phyloP scores from a whole-genome alignment of 1,140 invertebrate species.

The Venturia canescens region DNA sequence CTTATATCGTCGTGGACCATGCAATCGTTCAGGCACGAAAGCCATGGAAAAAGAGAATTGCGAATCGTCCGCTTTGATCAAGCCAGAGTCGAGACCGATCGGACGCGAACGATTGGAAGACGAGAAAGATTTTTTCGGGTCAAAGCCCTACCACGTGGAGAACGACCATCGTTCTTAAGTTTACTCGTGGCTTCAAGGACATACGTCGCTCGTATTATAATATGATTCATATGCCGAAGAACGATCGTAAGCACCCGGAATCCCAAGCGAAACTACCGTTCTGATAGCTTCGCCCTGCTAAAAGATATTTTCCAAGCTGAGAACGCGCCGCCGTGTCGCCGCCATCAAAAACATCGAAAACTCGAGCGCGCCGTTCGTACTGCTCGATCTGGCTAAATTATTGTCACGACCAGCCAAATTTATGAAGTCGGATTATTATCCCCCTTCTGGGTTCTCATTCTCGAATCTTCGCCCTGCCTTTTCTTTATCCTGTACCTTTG shows the following conservation, averaged over 20 bases:
- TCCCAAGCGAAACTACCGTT: conserved; percentile 30
- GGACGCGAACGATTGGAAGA: conserved; percentile 4
- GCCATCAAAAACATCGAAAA: conserved; percentile 14
- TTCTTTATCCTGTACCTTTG: neutral
- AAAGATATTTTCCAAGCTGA: conserved; percentile 46
- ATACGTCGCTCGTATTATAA: conserved; percentile 55
- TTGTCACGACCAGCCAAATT: conserved; percentile 51
- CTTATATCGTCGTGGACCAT: conserved; percentile 4
- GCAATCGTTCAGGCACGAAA: conserved; percentile 24
- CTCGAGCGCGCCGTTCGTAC: conserved; percentile 34
- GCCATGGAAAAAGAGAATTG: conserved; percentile 13
- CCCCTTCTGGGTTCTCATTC: neutral
- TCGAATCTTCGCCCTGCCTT: neutral
- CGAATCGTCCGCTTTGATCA: neutral
- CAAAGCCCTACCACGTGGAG: conserved; percentile 29
- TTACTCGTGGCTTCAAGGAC: conserved; percentile 12
- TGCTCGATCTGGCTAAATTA: conserved; percentile 55
- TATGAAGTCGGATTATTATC: conserved; percentile 54
- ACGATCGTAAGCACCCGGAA: conserved; percentile 24
- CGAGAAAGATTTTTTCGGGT: conserved; percentile 27
- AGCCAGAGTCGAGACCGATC: conserved; percentile 18
- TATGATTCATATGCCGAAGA: conserved; percentile 52
- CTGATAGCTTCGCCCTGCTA: conserved; percentile 39
- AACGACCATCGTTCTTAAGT: neutral
- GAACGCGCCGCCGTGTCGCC: conserved; percentile 13